Evolutionary conservation across 2,113 vertebrate genomes (phyloP).

Genomic region (Thunnus maccoyii): DNA sequence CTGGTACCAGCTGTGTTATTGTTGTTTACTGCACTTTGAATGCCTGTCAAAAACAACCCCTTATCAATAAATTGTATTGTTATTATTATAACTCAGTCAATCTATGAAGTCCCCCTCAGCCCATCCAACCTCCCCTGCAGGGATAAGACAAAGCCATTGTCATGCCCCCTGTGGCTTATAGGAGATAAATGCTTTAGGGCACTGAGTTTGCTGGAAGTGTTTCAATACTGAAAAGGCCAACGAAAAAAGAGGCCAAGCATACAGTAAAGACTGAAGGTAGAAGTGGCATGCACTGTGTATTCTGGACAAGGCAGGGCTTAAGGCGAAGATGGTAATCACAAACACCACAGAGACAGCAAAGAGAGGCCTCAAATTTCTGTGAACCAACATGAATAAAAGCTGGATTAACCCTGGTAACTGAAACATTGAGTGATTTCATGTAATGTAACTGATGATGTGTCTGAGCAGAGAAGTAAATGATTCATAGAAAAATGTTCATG

Average conservation of each 20-base stretch:
- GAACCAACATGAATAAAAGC: conserved; percentile 14
- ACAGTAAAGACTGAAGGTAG: neutral
- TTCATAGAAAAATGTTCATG: neutral
- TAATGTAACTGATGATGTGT: conserved; percentile 9
- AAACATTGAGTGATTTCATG: conserved; percentile 1
- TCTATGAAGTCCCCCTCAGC: neutral
- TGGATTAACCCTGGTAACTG: neutral
- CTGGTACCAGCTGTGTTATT: neutral
- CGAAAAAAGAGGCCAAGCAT: neutral
- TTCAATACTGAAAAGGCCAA: neutral
- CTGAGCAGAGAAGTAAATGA: neutral
- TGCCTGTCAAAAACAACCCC: neutral
- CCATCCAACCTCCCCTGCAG: neutral
- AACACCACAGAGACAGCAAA: neutral
- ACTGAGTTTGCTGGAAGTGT: neutral
- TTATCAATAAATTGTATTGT: neutral
- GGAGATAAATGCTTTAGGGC: neutral
- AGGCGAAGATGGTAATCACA: conserved; percentile 1
- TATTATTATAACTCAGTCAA: neutral
- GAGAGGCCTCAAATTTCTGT: conserved; percentile 12
- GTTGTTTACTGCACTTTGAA: neutral
- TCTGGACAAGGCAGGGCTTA: neutral
- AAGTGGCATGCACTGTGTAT: neutral
- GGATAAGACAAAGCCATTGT: conserved; percentile 7
- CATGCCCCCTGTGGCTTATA: neutral